phyloP scores from a whole-genome alignment of 2,797 vertebrate genomes.

The Rousettus madagascariensis region DNA sequence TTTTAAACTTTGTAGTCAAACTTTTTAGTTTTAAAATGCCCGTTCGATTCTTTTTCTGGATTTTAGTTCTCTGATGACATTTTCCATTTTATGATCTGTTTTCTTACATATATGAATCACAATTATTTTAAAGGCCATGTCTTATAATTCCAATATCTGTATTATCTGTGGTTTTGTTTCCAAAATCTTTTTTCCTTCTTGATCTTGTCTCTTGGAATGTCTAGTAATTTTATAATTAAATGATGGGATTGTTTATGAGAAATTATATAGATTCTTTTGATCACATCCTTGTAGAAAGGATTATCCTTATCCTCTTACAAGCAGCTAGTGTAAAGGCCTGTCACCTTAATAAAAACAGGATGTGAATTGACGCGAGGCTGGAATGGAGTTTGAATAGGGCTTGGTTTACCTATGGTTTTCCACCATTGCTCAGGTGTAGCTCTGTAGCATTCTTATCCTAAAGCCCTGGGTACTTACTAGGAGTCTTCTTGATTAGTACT shows the following conservation, averaged over 20 bases:
- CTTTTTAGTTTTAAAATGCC: background rate
- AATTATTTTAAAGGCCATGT: background rate
- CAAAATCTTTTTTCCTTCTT: background rate
- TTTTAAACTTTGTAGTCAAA: background rate
- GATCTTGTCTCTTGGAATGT: background rate
- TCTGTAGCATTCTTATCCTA: background rate
- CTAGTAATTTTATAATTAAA: background rate
- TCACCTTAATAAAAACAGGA: background rate
- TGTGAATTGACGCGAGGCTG: background rate
- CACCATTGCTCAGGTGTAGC: background rate
- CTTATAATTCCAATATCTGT: background rate
- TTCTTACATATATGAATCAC: background rate
- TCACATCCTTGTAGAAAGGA: background rate
- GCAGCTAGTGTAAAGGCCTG: background rate
- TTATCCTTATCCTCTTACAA: background rate
- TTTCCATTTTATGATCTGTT: background rate
- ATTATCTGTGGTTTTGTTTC: background rate
- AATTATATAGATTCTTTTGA: background rate
- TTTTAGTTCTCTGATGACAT: background rate
- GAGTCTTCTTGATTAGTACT: background rate
- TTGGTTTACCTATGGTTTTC: background rate
- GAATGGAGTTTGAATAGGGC: background rate
- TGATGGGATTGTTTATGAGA: background rate
- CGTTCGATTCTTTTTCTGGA: background rate
- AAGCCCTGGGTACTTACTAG: background rate